phyloP scores from a whole-genome alignment of 2,113 vertebrate genomes.

The Dendrocopos noguchii region DNA sequence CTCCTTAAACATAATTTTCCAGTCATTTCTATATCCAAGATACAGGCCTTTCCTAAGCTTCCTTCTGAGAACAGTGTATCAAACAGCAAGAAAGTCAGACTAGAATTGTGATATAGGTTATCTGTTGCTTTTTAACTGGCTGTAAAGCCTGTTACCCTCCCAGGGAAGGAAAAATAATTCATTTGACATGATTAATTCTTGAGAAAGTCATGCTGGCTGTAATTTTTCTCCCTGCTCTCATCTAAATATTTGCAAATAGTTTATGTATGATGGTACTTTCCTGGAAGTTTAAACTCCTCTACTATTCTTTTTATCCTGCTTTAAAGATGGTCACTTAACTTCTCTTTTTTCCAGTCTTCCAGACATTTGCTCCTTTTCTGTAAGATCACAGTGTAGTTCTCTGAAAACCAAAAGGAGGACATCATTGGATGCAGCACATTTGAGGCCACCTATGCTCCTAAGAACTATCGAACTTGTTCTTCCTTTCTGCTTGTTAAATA shows the following conservation, averaged over 20 bases:
- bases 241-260: not conserved
- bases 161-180: not conserved
- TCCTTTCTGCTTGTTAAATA: not conserved
- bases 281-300: not conserved
- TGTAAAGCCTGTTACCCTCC: not conserved
- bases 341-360: not conserved
- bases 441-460: not conserved
- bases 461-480: not conserved
- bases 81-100: not conserved
- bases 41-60: not conserved
- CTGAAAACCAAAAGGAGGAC: not conserved
- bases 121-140: not conserved
- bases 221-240: not conserved
- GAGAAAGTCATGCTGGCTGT: not conserved
- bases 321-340: not conserved
- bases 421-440: not conserved
- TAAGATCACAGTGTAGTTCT: not conserved
- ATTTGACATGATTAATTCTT: slow-evolving; percentile 15
- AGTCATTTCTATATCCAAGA: not conserved
- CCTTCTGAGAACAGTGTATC: not conserved
- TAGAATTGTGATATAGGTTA: not conserved
- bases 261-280: not conserved
- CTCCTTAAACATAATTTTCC: not conserved
- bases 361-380: not conserved
- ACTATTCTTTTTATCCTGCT: not conserved